Evolutionary conservation across 2,888 invertebrate genomes (phyloP).

Genomic region (Parthenolecanium corni): DNA sequence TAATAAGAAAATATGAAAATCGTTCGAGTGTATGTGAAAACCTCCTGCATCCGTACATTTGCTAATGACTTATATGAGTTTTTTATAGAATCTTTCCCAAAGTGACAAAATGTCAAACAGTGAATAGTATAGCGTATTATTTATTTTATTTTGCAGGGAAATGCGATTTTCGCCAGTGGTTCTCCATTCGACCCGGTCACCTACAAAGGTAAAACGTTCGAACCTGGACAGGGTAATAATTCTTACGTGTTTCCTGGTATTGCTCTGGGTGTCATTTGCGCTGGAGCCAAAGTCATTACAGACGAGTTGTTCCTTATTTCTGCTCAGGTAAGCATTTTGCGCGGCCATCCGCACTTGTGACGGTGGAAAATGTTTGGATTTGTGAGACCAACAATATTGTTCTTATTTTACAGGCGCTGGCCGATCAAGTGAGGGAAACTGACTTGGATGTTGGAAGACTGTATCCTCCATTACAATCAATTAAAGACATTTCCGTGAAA

Average conservation of each 20-base stretch:
- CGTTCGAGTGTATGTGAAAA: too few species aligned
- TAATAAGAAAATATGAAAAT: too few species aligned
- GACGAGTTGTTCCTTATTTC: conserved; percentile 87
- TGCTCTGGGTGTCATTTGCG: conserved; percentile 78
- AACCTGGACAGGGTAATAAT: conserved; percentile 97
- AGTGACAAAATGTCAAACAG: too few species aligned
- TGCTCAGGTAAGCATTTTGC: conserved; percentile 55
- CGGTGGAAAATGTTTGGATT: background rate
- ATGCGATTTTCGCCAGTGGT: conserved; percentile 88
- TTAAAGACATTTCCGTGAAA: conserved; percentile 72
- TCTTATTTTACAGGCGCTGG: conserved; percentile 50
- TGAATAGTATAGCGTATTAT: background rate
- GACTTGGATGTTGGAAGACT: conserved; percentile 75
- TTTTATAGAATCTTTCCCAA: too few species aligned
- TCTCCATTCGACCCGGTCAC: conserved; percentile 86
- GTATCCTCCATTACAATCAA: conserved; percentile 77
- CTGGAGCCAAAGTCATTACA: conserved; percentile 77
- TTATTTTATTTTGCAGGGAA: conserved; percentile 51
- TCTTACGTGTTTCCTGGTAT: conserved; percentile 96
- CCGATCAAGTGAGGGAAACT: conserved; percentile 64
- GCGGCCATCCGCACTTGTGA: too few species aligned
- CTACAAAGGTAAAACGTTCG: conserved; percentile 62
- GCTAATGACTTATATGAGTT: too few species aligned
- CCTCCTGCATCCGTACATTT: too few species aligned
- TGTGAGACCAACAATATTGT: conserved; percentile 6